Evolutionary conservation across 2,888 invertebrate species (phyloP).

Genomic region (Cheilosia impressa): DNA sequence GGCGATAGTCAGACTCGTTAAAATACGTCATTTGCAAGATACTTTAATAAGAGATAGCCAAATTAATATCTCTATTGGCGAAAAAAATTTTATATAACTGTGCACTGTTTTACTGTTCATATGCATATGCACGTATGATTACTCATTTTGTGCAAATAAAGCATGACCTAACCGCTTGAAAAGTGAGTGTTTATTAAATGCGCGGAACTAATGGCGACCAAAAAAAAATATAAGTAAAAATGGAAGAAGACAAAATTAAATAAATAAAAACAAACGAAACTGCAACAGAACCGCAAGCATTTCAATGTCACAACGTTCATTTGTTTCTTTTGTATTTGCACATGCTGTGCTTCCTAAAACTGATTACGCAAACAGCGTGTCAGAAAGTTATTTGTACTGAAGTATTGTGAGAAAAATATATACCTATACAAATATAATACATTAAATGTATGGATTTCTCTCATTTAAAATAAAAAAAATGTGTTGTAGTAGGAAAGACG

Average conservation of each 20-base stretch:
- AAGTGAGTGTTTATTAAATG: constrained; percentile 40
- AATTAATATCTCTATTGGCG: constrained; percentile 6
- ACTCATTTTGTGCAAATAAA: constrained; percentile 36
- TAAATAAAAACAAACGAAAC: constrained; percentile 37
- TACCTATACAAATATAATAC: too few species aligned
- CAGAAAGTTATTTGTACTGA: background rate
- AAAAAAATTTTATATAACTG: constrained; percentile 13
- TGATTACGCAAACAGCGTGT: constrained; percentile 23
- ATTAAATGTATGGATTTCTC: background rate
- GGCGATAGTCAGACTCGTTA: background rate
- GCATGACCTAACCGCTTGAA: constrained; percentile 57
- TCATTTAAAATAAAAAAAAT: too few species aligned
- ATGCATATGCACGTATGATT: constrained; percentile 17
- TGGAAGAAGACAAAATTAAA: constrained; percentile 12
- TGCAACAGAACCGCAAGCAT: constrained; percentile 51
- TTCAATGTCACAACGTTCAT: constrained; percentile 47
- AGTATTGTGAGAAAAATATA: background rate
- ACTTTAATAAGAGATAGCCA: background rate
- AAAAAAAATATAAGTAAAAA: constrained; percentile 25
- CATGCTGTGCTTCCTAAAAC: constrained; percentile 32
- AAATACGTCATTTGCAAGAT: constrained; percentile 18
- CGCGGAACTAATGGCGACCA: constrained; percentile 37
- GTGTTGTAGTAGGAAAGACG: too few species aligned
- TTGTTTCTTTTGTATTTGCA: constrained; percentile 14
- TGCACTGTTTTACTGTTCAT: constrained; percentile 21